Base-by-base conservation (phyloP, 2,888 invertebrate species). In the Drosophila macrothrix region DNA sequence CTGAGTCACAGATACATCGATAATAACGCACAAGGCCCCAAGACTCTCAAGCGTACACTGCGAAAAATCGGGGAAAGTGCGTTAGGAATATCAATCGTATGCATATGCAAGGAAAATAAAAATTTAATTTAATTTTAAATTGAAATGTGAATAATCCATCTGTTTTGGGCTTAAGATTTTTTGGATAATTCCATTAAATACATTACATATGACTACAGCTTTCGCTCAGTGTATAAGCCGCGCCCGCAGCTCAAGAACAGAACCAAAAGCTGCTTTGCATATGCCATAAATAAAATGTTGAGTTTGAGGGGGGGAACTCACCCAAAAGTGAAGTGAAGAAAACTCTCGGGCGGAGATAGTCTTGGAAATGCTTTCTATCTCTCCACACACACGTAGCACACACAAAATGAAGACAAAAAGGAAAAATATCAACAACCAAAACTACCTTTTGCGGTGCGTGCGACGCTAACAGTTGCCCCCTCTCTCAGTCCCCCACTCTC, bases 221-320 rank as follows among this genome's bases (percentile, higher is more conserved):
- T 78, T 66, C 46, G 39, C 46, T 50, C 50, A 65, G 60, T 68
- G 59, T 10, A 50, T 4, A 37, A 55, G 69, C 63, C 73, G 70
- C 74, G 52, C 83, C 81, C 73, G 77, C 64, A 72, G 67, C 83
- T 65, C 31, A 55, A 66, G 61, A 65, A 75, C 71, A 66, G 69
- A 61, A 50, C 58, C 29, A 50, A 61, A 86, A 83, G 84, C 82
- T 84, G 72, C 90, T 86, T 89, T 89, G 85, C 85, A 86, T 90
- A 86, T 58, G 66, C 71, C 73, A 90, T 83, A 88, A 83, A 90
- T 85, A 77, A 90, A 67, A 73, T 55, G 52, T 64, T 41, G 29
- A 46, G 63, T 39, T 62, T 46, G 25, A 4, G 16, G 25, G 25
- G 16, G 25, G 59, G 50, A 46, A 46, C 65, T 49, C 33, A 54